phyloP scores from a whole-genome alignment of 2,797 vertebrate species.

The Apodemus agrarius region DNA sequence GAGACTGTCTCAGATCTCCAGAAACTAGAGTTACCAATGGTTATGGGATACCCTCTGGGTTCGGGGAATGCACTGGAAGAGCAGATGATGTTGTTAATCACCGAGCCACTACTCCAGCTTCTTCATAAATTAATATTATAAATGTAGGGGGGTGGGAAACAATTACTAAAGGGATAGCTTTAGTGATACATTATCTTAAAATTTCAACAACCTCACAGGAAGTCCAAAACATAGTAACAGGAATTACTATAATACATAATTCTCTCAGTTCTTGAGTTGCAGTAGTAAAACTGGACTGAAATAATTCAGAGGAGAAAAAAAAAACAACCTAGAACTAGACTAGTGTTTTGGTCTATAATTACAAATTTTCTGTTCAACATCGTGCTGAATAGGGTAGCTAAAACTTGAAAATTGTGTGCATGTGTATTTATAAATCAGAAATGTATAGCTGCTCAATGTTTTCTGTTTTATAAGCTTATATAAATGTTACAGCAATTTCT shows the following conservation, averaged over 20 bases:
- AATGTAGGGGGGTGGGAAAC: neutral
- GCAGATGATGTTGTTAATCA: neutral
- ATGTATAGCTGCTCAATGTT: neutral
- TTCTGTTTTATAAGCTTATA: constrained; percentile 3
- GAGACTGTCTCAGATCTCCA: too few relatives aligned
- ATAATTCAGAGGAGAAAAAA: neutral
- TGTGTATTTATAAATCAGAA: neutral
- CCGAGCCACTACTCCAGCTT: neutral
- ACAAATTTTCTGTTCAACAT: neutral
- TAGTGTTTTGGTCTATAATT: neutral
- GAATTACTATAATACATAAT: neutral
- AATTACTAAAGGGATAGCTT: neutral
- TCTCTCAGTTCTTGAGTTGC: neutral
- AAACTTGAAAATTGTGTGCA: neutral
- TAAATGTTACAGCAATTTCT: neutral
- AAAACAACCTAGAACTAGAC: neutral
- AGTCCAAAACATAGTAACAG: neutral
- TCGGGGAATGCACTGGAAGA: neutral
- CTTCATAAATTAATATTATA: neutral
- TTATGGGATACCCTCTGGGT: too few relatives aligned
- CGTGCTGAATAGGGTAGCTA: neutral
- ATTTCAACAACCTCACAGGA: neutral
- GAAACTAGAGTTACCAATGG: neutral
- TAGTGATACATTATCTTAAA: neutral
- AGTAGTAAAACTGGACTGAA: neutral